Evolutionary conservation across 2,113 vertebrate species (phyloP).

Genomic region (Chelonoidis abingdonii): DNA sequence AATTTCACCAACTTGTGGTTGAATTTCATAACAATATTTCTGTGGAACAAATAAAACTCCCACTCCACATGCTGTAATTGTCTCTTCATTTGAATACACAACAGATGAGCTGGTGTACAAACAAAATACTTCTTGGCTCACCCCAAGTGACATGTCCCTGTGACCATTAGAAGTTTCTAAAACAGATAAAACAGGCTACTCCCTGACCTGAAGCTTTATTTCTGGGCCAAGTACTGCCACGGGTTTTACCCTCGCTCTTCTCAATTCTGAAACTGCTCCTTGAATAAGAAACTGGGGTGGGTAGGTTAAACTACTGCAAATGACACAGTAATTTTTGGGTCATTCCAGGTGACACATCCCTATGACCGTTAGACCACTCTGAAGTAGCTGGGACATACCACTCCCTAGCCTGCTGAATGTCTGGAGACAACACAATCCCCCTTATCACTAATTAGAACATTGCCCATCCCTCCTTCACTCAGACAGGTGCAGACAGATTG

Average conservation of each 20-base stretch:
- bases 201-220: background rate
- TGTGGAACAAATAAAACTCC: slow-evolving; percentile 3
- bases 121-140: slow-evolving; percentile 39
- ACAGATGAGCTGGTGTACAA: slow-evolving; percentile 4
- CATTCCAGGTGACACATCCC: background rate
- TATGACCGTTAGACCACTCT: background rate
- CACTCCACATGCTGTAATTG: background rate
- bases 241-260: background rate
- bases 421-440: background rate
- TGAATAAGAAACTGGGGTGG: background rate
- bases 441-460: background rate
- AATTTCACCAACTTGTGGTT: background rate
- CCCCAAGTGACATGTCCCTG: background rate
- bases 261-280: background rate
- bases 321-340: background rate
- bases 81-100: slow-evolving; percentile 22
- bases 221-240: accelerated
- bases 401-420: background rate
- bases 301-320: background rate
- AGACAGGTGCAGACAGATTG: background rate
- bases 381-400: background rate
- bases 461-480: background rate
- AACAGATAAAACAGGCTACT: background rate
- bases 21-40: background rate
- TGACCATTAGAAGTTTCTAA: background rate